Conservation (phyloP, 2,797 vertebrate species). For the Masticophis lateralis region DNA sequence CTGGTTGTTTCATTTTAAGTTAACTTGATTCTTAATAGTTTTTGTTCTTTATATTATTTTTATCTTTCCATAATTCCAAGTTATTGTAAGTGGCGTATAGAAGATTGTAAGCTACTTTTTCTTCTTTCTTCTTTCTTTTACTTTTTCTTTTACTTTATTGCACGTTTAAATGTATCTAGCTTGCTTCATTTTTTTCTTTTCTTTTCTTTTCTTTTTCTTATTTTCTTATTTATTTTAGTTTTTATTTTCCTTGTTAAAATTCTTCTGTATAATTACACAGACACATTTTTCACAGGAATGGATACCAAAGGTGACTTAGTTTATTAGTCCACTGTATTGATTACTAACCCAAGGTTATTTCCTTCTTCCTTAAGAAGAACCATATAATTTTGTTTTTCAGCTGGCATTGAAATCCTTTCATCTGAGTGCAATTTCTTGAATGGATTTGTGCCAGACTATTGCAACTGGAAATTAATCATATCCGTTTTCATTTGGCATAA, state of each 20-base stretch:
- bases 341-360: constrained; percentile 86
- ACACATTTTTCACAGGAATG: constrained; percentile 72
- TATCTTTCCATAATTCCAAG: neutral
- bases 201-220: neutral
- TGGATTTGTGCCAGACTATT: neutral
- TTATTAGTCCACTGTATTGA: constrained; percentile 94
- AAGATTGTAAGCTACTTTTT: neutral
- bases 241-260: neutral
- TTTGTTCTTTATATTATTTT: neutral
- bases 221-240: neutral
- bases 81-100: neutral
- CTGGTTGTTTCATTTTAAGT: neutral
- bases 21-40: neutral
- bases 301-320: constrained; percentile 84
- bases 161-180: neutral
- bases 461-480: neutral
- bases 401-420: constrained; percentile 80
- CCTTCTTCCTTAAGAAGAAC: constrained; percentile 83
- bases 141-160: neutral
- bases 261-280: neutral
- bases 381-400: constrained; percentile 78
- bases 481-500: neutral
- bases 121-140: neutral
- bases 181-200: neutral
- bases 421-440: neutral